Conservation (phyloP, 1,140 invertebrate species). For the Lasaia peninsularis region DNA sequence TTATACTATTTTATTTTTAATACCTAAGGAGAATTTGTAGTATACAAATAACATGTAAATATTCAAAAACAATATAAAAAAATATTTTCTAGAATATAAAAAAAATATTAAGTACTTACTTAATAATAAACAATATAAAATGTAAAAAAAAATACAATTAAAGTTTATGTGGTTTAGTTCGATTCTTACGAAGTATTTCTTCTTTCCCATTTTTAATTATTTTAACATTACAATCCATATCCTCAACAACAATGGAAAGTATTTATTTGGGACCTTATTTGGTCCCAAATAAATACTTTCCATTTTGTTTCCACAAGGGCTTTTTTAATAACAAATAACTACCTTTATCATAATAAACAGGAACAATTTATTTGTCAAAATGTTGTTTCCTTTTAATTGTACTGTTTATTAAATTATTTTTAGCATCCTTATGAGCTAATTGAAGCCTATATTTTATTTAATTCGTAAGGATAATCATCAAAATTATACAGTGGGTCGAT, state of each 20-base stretch:
- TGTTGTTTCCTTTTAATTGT: constrained; percentile 15
- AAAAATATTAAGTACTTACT: no score
- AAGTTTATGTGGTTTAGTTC: no score
- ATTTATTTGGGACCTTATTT: no score
- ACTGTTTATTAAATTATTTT: constrained; percentile 16
- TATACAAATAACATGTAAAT: no score
- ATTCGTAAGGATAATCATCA: constrained; percentile 21
- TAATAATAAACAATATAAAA: no score
- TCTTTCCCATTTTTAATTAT: constrained; percentile 15
- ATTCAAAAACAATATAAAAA: no score
- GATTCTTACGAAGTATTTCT: constrained; percentile 20
- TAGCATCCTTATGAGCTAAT: constrained; percentile 19
- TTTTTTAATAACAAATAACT: constrained; percentile 22
- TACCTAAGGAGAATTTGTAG: no score
- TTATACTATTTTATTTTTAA: no score
- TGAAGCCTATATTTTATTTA: constrained; percentile 25
- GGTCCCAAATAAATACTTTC: constrained; percentile 19
- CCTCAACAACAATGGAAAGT: constrained; percentile 20
- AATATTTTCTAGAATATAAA: no score
- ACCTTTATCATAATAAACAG: constrained; percentile 14
- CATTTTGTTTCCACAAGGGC: constrained; percentile 17
- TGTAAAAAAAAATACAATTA: no score
- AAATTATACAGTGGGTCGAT: constrained; percentile 23
- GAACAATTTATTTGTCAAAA: constrained; percentile 18
- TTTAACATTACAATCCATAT: constrained; percentile 18